Conservation (phyloP, 2,113 vertebrate species). For the Nannobrachium achirus region DNA sequence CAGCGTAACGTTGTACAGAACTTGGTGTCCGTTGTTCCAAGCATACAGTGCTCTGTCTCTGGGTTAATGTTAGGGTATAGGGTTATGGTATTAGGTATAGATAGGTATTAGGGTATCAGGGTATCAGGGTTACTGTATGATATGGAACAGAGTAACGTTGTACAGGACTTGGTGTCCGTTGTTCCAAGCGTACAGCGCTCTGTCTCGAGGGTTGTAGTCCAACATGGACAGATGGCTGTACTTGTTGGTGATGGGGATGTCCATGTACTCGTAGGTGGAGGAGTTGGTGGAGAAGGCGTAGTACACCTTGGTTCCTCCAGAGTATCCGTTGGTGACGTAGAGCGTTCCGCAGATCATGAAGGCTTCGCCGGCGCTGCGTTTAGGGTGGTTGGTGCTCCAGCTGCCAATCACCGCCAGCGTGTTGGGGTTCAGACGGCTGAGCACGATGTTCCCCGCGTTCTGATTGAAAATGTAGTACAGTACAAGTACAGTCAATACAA, state of each 20-base stretch:
- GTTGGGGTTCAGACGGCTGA: slow-evolving; percentile 89
- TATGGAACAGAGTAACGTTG: slow-evolving; percentile 91
- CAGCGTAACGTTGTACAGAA: no score
- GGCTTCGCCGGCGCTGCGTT: slow-evolving; percentile 88
- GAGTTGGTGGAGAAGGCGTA: slow-evolving; percentile 92
- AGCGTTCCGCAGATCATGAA: slow-evolving; percentile 93
- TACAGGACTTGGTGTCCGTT: slow-evolving; percentile 92
- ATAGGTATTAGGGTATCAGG: no score
- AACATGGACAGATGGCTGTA: slow-evolving; percentile 94
- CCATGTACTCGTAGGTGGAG: slow-evolving; percentile 91
- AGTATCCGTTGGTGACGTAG: slow-evolving; percentile 92
- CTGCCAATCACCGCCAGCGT: slow-evolving; percentile 86
- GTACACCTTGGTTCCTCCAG: slow-evolving; percentile 91
- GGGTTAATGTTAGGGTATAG: not conserved
- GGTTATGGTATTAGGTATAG: no score
- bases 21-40: no score
- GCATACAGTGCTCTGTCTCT: not conserved
- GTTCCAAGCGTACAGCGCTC: slow-evolving; percentile 92
- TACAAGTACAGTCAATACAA: no score
- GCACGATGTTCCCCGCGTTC: slow-evolving; percentile 90
- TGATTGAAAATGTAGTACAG: no score
- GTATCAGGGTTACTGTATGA: slow-evolving; percentile 73
- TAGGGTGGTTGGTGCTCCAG: slow-evolving; percentile 91
- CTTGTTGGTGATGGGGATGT: slow-evolving; percentile 92
- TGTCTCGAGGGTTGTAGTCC: slow-evolving; percentile 92